A percentile compares a stretch with the other conserved stretches of the same genome.
These are phyloP conservation scores for Montipora capricornis DNA, from an alignment of 64 coral and sea anemone species.

Conservation along the genomic window DNA sequence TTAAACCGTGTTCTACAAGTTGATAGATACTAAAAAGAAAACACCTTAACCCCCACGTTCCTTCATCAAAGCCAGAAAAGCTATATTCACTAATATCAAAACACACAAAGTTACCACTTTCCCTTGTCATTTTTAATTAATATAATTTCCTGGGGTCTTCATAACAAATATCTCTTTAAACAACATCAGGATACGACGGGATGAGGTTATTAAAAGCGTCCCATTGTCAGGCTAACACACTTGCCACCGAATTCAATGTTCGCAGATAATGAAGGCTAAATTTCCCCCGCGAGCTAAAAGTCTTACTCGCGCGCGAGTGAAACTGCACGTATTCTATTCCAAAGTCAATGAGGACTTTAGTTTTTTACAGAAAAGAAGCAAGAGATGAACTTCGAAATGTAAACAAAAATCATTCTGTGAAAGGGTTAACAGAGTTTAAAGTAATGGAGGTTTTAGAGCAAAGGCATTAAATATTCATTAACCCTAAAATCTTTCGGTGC, in stretches of 20 bases:
- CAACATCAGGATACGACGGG: slow-evolving; percentile 27
- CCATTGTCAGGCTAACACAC: slow-evolving; percentile 44
- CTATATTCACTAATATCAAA: neutral
- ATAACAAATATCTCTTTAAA: slow-evolving; percentile 51
- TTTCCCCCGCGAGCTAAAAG: slow-evolving; percentile 3
- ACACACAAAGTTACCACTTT: neutral
- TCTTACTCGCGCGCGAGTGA: neutral
- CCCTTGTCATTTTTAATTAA: slow-evolving; percentile 32
- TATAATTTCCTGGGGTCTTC: slow-evolving; percentile 42
- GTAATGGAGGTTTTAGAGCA: slow-evolving; percentile 3
- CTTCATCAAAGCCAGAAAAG: neutral
- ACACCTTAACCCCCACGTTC: neutral
- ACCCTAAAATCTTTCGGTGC: slow-evolving; percentile 3
- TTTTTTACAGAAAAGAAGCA: neutral
- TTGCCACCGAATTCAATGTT: slow-evolving; percentile 6
- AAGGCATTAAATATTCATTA: slow-evolving; percentile 27
- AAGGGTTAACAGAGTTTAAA: neutral
- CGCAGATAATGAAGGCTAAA: neutral
- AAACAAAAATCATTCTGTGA: neutral
- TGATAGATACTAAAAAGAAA: neutral
- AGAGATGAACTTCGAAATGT: neutral
- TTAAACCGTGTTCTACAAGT: neutral
- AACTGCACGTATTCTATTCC: neutral
- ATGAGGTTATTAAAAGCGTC: slow-evolving; percentile 27
- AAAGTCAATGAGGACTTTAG: no score